These are phyloP conservation scores for Pachydiplax longipennis DNA, from an alignment of 2,888 invertebrate species.

Conservation along the genomic window DNA sequence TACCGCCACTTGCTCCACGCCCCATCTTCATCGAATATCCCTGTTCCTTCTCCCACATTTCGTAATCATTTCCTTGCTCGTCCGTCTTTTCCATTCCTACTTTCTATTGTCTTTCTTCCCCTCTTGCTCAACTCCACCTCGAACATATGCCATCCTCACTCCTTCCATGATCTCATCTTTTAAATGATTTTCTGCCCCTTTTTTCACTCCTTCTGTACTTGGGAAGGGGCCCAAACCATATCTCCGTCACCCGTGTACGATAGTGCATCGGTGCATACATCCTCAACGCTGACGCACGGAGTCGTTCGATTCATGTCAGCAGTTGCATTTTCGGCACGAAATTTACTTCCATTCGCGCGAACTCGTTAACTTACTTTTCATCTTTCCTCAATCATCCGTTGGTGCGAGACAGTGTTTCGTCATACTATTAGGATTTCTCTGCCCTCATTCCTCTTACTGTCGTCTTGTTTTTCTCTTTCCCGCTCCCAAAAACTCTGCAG, in stretches of 20 bases:
- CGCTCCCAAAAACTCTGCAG: too few relatives aligned
- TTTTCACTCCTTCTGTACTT: neutral
- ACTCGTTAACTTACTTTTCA: too few relatives aligned
- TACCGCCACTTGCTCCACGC: neutral
- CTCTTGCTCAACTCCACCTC: neutral
- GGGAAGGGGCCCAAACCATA: neutral
- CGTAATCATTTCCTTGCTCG: neutral
- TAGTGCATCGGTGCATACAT: too few relatives aligned
- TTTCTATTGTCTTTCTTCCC: neutral
- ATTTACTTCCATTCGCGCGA: too few relatives aligned
- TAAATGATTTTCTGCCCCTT: neutral
- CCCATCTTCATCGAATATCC: neutral
- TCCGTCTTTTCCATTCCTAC: neutral
- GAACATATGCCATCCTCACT: neutral
- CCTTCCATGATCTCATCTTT: neutral
- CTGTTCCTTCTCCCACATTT: neutral
- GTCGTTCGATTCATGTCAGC: too few relatives aligned
- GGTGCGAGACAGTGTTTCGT: too few relatives aligned
- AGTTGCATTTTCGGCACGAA: too few relatives aligned
- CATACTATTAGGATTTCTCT: too few relatives aligned
- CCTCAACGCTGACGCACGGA: too few relatives aligned
- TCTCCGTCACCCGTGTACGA: neutral
- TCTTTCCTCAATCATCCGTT: too few relatives aligned
- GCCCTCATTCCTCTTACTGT: too few relatives aligned
- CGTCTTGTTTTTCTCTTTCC: too few relatives aligned